phyloP scores from a whole-genome alignment of 2,797 vertebrate genomes.

The Lepilemur septentrionalis region DNA sequence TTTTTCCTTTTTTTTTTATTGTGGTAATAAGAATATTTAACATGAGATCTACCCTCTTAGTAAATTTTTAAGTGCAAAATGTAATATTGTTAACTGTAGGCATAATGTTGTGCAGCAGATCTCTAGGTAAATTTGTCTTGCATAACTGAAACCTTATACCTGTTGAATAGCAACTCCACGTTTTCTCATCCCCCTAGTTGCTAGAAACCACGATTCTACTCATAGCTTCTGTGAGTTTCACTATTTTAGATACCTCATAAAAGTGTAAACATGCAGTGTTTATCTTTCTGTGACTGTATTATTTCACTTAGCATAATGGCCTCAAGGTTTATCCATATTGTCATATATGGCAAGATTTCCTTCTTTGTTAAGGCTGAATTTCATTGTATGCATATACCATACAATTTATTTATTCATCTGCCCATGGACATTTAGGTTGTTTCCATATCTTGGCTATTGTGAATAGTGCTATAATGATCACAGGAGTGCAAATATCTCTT shows the following conservation, averaged over 20 bases:
- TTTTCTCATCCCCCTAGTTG: not conserved
- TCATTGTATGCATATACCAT: not conserved
- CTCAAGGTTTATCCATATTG: not conserved
- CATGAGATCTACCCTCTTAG: not conserved
- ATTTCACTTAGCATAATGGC: not conserved
- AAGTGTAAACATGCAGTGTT: not conserved
- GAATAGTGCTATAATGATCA: not conserved
- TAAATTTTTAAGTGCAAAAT: not conserved
- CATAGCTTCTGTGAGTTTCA: not conserved
- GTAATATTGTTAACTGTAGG: not conserved
- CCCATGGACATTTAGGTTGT: not conserved
- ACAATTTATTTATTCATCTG: not conserved
- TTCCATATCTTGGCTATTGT: not conserved
- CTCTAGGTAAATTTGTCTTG: not conserved
- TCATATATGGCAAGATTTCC: not conserved
- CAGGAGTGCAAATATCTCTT: not conserved
- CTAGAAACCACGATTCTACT: not conserved
- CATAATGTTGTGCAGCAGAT: not conserved
- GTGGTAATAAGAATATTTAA: not conserved
- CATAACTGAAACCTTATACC: not conserved
- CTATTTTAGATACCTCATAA: not conserved
- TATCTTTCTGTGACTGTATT: not conserved
- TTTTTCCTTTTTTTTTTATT: not conserved
- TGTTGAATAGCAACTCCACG: not conserved
- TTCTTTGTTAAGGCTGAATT: not conserved